Evolutionary conservation across 2,888 invertebrate genomes (phyloP), one percentile per base, ranked within the genome.

Genomic region (Boloria euphrosyne): DNA sequence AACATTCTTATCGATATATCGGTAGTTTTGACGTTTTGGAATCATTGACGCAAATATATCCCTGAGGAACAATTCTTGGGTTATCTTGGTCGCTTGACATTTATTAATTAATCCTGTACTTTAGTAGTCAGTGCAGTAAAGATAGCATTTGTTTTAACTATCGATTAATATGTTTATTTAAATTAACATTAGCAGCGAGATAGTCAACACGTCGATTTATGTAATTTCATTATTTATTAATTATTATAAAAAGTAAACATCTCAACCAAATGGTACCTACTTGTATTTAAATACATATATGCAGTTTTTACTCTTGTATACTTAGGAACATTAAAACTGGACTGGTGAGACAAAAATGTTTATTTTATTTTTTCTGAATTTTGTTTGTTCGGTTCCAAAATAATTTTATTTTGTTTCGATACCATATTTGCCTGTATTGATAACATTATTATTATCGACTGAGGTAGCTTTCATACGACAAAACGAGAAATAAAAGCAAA

Each of bases 31-130:
- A 76, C 66, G 68, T 79, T 78, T 78, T 74, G 75, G 76, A 80
- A 74, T 65, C 49, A 81, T 81, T 90, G 90, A 90, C 88, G 90
- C 82, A 90, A 83, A 77, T 82, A 72, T 74, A 75, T 79, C 73
- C 76, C 72, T 73, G 74, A 79, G 78, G 79, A 78, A 78, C 78
- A 78, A 75, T 79, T 73, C 70, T 77, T 80, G 77, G 87, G 86
- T 89, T 87, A 89, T 87, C 86, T 78, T 71, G 65, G 74, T 64
- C 67, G 68, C 60, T 72, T 78, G 80, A 78, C 79, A 76, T 78
- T 76, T 73, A 75, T 79, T 84, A 84, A 84, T 86, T 84, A 83
- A 84, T 83, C 81, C 76, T 44, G 62, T 65, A 72, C 63, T 71
- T 69, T 52, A 61, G 62, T 61, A 66, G 59, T 66, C 61, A 60